Evolutionary conservation across 2,797 vertebrate species (phyloP).

Genomic region (Tolypeutes matacus): DNA sequence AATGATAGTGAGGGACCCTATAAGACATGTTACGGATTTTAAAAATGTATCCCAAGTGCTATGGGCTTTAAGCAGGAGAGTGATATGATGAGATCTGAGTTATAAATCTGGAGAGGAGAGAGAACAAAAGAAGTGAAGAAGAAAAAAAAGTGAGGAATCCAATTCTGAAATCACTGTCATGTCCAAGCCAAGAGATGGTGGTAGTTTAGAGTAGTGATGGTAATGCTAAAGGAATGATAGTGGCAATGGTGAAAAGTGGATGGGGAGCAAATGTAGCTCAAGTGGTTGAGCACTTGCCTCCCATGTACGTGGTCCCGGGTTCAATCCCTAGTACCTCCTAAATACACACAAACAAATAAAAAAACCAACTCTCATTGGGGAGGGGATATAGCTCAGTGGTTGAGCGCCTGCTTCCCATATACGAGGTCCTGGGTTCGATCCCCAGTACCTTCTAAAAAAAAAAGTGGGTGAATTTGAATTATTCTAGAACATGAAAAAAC

Average conservation of each 20-base stretch:
- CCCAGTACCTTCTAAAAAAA: too few species aligned
- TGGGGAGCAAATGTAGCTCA: too few species aligned
- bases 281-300: too few species aligned
- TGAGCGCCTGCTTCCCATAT: too few species aligned
- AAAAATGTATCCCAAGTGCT: constrained; percentile 35
- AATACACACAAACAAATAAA: too few species aligned
- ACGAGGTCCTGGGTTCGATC: too few species aligned
- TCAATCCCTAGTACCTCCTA: too few species aligned
- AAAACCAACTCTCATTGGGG: too few species aligned
- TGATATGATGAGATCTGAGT: background rate
- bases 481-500: background rate
- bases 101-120: constrained; percentile 8
- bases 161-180: background rate
- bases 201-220: background rate
- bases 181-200: background rate
- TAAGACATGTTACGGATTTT: constrained; percentile 7
- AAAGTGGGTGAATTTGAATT: background rate
- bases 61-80: background rate
- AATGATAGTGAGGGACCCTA: background rate
- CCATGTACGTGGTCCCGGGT: too few species aligned
- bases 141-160: background rate
- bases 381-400: too few species aligned
- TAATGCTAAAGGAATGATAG: background rate
- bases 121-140: background rate
- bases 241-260: background rate